Percentiles rank a stretch among this genome's conserved stretches.
phyloP scores from a whole-genome alignment of 2,113 vertebrate genomes.

The Copsychus sechellarum region DNA sequence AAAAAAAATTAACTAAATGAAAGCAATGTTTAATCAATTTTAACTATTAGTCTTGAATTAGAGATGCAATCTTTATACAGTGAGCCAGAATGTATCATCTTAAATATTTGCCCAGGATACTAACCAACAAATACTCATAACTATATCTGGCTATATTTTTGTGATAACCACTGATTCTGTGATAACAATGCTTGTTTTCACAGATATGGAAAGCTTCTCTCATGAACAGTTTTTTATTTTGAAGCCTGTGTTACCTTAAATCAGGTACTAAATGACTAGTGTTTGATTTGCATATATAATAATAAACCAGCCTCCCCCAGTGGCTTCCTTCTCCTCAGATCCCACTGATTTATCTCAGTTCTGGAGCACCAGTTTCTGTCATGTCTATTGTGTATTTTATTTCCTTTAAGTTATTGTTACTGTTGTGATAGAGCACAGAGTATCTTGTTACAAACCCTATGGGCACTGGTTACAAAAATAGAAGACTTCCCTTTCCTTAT shows the following conservation, averaged over 20 bases:
- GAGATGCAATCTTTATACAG: neutral
- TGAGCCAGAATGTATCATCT: neutral
- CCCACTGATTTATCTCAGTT: neutral
- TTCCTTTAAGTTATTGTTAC: constrained; percentile 5
- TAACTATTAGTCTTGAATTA: neutral
- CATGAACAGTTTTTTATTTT: neutral
- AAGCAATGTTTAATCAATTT: neutral
- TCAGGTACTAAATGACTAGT: constrained; percentile 5
- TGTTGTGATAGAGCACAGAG: neutral
- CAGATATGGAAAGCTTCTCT: neutral
- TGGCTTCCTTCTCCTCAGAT: neutral
- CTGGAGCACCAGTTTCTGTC: neutral
- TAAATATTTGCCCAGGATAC: neutral
- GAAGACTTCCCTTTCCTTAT: neutral
- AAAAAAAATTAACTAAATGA: neutral
- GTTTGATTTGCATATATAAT: neutral
- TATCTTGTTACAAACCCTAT: neutral
- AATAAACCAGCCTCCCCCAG: neutral
- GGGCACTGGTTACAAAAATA: neutral
- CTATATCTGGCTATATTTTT: neutral
- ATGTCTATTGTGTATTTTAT: neutral
- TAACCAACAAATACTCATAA: neutral
- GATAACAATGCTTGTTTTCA: neutral
- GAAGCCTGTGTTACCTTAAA: constrained; percentile 1
- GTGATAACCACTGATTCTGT: neutral